These are phyloP conservation scores for Tokudaia tokunoshimensis DNA, from an alignment of 2,797 vertebrate species.

Conservation along the genomic window DNA sequence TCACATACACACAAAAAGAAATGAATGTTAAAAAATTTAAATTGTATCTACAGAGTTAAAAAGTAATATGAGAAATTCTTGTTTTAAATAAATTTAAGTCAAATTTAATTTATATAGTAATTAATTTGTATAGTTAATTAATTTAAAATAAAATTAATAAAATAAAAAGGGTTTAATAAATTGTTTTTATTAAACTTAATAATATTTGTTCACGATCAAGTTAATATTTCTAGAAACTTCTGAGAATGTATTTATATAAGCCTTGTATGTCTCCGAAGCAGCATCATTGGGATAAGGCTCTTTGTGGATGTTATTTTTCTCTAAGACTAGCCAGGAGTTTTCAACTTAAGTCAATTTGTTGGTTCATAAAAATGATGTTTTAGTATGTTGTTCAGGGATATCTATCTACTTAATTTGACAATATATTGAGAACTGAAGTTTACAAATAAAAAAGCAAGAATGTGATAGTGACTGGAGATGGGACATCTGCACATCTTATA, in stretches of 20 bases:
- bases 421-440: neutral
- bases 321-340: slow-evolving; percentile 70
- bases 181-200: slow-evolving; percentile 27
- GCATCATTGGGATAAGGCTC: neutral
- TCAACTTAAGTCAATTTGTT: slow-evolving; percentile 63
- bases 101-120: neutral
- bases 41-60: neutral
- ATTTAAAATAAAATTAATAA: neutral
- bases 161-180: neutral
- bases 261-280: neutral
- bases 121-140: neutral
- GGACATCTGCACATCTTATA: neutral
- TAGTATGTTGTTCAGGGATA: slow-evolving; percentile 34
- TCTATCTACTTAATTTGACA: slow-evolving; percentile 63
- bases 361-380: slow-evolving; percentile 64
- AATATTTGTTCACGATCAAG: neutral
- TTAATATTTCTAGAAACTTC: slow-evolving; percentile 38
- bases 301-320: slow-evolving; percentile 48
- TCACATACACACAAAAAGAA: neutral
- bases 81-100: neutral
- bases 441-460: neutral
- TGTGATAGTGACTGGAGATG: neutral
- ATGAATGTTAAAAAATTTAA: neutral
- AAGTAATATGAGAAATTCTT: slow-evolving; percentile 7
- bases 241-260: neutral